Evolutionary conservation across 2,113 vertebrate genomes (phyloP).

Genomic region (Charadrius vociferus): DNA sequence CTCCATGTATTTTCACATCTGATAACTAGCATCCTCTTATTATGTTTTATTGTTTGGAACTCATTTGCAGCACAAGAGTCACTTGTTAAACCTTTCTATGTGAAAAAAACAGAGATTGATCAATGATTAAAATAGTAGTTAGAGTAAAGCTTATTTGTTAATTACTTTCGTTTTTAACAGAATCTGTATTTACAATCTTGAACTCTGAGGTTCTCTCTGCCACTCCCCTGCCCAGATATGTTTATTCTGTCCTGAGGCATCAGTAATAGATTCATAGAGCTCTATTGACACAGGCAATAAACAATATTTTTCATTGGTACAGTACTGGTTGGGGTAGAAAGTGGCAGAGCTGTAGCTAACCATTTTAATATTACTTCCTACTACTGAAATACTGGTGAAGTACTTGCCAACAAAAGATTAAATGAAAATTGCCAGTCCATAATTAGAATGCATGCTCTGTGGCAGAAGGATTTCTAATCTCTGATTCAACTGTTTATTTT

Average conservation of each 20-base stretch:
- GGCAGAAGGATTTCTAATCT: neutral
- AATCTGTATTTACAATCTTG: constrained; percentile 47
- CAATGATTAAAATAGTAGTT: constrained; percentile 24
- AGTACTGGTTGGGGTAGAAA: neutral
- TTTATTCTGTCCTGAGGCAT: neutral
- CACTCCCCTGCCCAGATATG: neutral
- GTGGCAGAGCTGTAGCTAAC: neutral
- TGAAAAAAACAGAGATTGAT: constrained; percentile 32
- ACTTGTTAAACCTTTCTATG: constrained; percentile 13
- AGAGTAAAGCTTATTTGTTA: constrained; percentile 43
- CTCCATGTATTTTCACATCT: neutral
- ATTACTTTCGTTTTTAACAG: constrained; percentile 28
- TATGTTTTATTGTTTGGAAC: neutral
- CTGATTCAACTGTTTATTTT: neutral
- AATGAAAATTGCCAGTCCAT: neutral
- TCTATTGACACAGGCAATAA: neutral
- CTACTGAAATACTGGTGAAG: neutral
- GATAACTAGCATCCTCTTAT: neutral
- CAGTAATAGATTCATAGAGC: neutral
- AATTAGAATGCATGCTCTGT: neutral
- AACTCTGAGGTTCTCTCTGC: neutral
- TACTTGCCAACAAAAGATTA: neutral
- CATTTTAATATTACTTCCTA: neutral
- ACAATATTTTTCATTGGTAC: neutral
- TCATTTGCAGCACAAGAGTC: constrained; percentile 2